A percentile compares a stretch with the other conserved stretches of the same genome.
Evolutionary conservation across 2,797 vertebrate genomes (phyloP).

Genomic region (Sandelia bainsii): DNA sequence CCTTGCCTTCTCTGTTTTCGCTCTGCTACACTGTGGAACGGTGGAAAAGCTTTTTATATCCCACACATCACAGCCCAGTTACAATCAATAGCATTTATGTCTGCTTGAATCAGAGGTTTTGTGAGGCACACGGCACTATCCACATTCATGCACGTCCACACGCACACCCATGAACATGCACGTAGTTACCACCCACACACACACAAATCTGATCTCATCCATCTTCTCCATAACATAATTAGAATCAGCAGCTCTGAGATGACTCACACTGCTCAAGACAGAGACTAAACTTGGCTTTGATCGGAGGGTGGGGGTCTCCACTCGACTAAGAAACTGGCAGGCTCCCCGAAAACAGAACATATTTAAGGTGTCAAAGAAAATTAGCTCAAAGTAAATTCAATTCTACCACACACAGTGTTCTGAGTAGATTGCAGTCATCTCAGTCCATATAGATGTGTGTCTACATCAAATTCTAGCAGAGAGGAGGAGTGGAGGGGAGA

Average conservation of each 20-base stretch:
- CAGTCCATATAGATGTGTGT: conserved; percentile 69
- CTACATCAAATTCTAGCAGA: conserved; percentile 52
- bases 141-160: conserved; percentile 10
- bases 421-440: conserved; percentile 72
- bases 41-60: conserved; percentile 83
- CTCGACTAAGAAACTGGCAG: conserved; percentile 76
- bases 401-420: conserved; percentile 74
- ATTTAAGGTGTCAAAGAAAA: conserved; percentile 82
- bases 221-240: conserved; percentile 83
- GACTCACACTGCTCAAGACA: conserved; percentile 79
- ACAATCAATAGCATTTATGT: conserved; percentile 84
- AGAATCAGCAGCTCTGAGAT: conserved; percentile 82
- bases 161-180: conserved; percentile 24
- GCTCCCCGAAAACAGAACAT: conserved; percentile 80
- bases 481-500: not conserved
- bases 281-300: conserved; percentile 82
- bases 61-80: conserved; percentile 82
- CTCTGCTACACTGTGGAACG: conserved; percentile 73
- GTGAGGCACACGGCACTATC: conserved; percentile 61
- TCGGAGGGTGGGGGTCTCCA: conserved; percentile 78
- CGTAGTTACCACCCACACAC: conserved; percentile 53
- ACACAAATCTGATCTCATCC: conserved; percentile 75
- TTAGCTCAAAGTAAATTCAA: conserved; percentile 79
- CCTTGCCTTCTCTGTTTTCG: conserved; percentile 73
- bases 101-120: conserved; percentile 75